Base-by-base conservation (phyloP, 2,888 invertebrate species). In the Gymnosoma rotundatum region DNA sequence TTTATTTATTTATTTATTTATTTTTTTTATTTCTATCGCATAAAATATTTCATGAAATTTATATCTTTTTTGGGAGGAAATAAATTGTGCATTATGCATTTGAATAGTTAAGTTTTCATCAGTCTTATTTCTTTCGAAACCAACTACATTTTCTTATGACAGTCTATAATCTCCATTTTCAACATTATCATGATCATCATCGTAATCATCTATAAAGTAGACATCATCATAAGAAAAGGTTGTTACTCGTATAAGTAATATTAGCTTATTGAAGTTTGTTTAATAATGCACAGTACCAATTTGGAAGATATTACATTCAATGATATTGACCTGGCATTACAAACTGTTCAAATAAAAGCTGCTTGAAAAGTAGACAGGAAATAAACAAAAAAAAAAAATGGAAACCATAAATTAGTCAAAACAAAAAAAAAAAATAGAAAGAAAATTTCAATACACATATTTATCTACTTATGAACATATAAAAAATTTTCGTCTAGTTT, bases 1-100 rank as follows among this genome's bases (percentile, higher is more conserved):
- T 32, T n/a, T n/a, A n/a, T 38, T 3, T 4, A 12, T 12, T 42
- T 42, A 1, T 12, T 12, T 12, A 1, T 42, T n/a, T n/a, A n/a
- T 1, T 12, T 42, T 6, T 10, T 0, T 42, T 12, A 42, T 12
- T 12, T 4, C 10, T 7, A 9, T 42, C 42, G 42, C 12, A 12
- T 42, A 10, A 12, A 12, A 42, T 42, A 42, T 42, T 42, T 10
- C 12, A 42, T 42, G 12, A 12, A 42, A 42, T 42, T 42, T 42
- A 1, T 42, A 42, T 42, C 6, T 32, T 58, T 52, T 36, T 61
- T 25, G 10, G 10, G 8, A 16, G 0, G 7, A 78, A 84, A 84
- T 84, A 84, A 84, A 81, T 81, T 81, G 84, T 81, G 84, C 84
- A 84, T 84, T 78, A 84, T 81, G 60, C 73, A 84, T 80, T 84